Evolutionary conservation across 1,140 invertebrate genomes (phyloP), one percentile per base, ranked within the genome.

Genomic region (Cotesia chilonis): DNA sequence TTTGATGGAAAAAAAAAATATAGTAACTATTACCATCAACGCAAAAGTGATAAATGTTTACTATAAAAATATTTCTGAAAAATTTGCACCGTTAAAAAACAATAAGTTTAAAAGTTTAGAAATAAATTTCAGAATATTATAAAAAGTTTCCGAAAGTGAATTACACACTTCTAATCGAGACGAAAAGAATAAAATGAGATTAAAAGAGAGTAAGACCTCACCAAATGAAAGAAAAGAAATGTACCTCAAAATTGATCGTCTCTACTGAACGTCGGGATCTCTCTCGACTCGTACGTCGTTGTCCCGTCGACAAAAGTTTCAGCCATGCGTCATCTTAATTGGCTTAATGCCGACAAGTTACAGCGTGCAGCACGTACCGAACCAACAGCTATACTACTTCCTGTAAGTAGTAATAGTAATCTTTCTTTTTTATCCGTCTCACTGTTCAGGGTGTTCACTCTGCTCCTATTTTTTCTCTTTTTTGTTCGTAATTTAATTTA

Each of bases 311-410:
- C 73, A 76, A 81, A 84, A 83, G 76, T 84, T 84, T 81, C 51
- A 63, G 57, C 78, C 79, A 80, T 84, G 77, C 76, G 74, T 84
- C 82, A 84, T 82, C 79, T 84, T 84, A 84, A 84, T 84, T 84
- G 81, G 83, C 80, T 83, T 83, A 83, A 81, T 80, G 80, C 76
- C 78, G 82, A 81, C 81, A 81, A 81, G 80, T 81, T 82, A 79
- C 80, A 83, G 66, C 70, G 63, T 68, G 70, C 71, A 63, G 75
- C 72, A 76, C 60, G 59, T 66, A 77, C 70, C 74, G 59, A 69
- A 70, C 75, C 69, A 69, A 69, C 65, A 28, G 28, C 28, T 28
- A 28, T 28, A 28, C 68, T 47, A 20, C 71, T 78, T 77, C 28
- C 28, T 28, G 28, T 28, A 28, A 28, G 28, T 28, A 28, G 28